phyloP scores from a whole-genome alignment of 2,797 vertebrate genomes.

The Chromobotia macracanthus region DNA sequence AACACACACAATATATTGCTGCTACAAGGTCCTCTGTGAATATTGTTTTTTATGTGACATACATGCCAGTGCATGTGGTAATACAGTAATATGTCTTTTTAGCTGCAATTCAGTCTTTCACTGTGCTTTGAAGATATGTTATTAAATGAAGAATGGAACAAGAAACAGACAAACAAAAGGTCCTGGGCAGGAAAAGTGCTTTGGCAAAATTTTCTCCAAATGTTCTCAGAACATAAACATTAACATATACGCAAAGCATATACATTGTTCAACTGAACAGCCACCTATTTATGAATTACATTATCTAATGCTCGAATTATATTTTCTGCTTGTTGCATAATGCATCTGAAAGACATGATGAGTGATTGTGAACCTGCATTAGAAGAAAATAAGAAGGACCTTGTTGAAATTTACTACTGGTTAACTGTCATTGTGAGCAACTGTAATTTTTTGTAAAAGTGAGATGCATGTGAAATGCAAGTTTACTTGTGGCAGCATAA shows the following conservation, averaged over 20 bases:
- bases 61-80: no score
- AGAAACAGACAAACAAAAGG: background rate
- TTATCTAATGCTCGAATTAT: background rate
- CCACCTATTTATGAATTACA: background rate
- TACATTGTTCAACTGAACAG: background rate
- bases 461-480: background rate
- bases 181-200: background rate
- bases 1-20: background rate
- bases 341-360: background rate
- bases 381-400: constrained; percentile 2
- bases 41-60: background rate
- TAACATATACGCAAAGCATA: background rate
- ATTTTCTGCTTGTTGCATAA: background rate
- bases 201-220: background rate
- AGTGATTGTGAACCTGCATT: background rate
- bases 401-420: background rate
- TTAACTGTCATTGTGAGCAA: background rate
- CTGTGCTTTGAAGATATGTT: background rate
- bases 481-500: background rate
- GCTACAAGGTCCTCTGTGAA: background rate
- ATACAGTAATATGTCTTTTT: background rate
- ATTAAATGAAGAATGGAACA: background rate
- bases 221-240: background rate
- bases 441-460: background rate
- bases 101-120: background rate